These are phyloP conservation scores for Gambelia wislizenii DNA, from an alignment of 2,797 vertebrate species.

Conservation along the genomic window DNA sequence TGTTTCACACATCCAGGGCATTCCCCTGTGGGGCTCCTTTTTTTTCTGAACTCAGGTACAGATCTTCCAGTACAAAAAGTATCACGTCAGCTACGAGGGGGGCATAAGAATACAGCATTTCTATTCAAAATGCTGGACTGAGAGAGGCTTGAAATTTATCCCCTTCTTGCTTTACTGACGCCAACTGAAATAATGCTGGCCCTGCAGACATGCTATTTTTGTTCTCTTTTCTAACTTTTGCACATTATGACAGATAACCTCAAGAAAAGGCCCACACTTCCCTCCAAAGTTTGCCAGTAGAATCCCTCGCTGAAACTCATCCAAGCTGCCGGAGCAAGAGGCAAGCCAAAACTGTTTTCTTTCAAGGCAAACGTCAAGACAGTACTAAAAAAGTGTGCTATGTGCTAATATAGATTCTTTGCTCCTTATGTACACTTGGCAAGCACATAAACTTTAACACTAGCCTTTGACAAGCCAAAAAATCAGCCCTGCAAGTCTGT, in stretches of 20 bases:
- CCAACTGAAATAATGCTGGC: conserved; percentile 21
- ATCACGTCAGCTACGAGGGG: neutral
- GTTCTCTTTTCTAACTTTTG: neutral
- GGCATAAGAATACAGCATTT: neutral
- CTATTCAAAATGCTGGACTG: neutral
- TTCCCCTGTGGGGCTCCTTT: neutral
- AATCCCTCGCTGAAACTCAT: conserved; percentile 5
- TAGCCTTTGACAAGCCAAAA: neutral
- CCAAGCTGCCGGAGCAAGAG: conserved; percentile 13
- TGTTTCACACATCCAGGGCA: neutral
- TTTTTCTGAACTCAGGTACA: neutral
- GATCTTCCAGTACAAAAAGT: neutral
- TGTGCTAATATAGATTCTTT: no score
- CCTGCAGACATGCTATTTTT: conserved; percentile 28
- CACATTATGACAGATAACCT: conserved; percentile 13
- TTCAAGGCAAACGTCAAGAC: conserved; percentile 3
- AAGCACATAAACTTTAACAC: neutral
- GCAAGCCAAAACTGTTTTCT: conserved; percentile 10
- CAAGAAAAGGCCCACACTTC: conserved; percentile 18
- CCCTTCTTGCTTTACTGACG: conserved; percentile 39
- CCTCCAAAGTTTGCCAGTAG: conserved; percentile 10
- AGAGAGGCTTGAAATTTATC: conserved; percentile 16
- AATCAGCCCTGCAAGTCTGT: neutral
- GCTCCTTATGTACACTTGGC: neutral
- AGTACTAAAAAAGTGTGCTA: neutral